Conservation (phyloP, 1,140 invertebrate species). For the Physella acuta region DNA sequence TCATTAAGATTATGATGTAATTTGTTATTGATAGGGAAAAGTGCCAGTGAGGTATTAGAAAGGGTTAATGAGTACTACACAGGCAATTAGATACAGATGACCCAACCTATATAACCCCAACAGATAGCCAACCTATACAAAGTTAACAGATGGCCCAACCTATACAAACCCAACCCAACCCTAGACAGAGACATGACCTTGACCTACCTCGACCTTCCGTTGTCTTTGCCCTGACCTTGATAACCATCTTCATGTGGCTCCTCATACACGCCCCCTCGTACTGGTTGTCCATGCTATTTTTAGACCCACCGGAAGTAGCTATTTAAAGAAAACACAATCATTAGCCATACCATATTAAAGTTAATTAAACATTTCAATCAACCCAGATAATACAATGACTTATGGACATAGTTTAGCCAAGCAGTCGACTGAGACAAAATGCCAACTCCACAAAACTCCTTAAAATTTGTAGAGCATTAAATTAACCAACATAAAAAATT, state of each 20-base stretch:
- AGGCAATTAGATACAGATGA: background rate
- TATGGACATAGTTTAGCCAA: background rate
- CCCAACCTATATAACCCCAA: background rate
- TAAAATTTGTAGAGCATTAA: background rate
- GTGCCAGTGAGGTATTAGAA: background rate
- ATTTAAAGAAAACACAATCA: background rate
- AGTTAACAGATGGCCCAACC: too few relatives aligned
- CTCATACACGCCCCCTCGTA: constrained; percentile 25
- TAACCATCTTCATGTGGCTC: constrained; percentile 27
- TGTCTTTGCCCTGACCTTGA: constrained; percentile 17
- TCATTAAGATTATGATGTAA: too few relatives aligned
- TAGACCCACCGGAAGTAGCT: constrained; percentile 29
- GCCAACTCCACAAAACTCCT: background rate
- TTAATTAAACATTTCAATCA: background rate
- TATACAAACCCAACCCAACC: too few relatives aligned
- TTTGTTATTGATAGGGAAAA: background rate
- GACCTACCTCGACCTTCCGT: background rate
- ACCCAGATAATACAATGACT: background rate
- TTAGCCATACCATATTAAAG: background rate
- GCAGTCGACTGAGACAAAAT: background rate
- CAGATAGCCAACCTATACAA: background rate
- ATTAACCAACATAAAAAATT: background rate
- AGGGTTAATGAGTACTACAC: background rate
- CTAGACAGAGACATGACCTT: background rate
- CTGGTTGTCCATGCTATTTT: constrained; percentile 26